These are phyloP conservation scores for Nesoenas mayeri DNA, from an alignment of 2,113 vertebrate genomes.

Conservation along the genomic window DNA sequence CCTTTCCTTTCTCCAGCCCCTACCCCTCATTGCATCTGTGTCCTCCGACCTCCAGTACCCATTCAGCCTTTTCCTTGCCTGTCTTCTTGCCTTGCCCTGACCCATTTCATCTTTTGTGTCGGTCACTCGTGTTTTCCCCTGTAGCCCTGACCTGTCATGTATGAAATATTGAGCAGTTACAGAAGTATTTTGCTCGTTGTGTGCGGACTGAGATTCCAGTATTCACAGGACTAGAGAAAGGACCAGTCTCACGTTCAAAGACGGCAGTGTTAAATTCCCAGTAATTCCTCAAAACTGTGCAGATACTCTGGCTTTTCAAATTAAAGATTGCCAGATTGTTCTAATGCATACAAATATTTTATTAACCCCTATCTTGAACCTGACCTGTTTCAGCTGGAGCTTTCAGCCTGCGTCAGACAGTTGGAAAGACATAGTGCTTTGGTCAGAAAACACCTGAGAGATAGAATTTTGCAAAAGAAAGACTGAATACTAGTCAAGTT, in stretches of 20 bases:
- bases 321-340: not conserved
- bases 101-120: not conserved
- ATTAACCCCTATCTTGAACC: not conserved
- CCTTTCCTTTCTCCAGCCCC: not conserved
- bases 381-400: not conserved
- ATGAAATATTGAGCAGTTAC: not conserved
- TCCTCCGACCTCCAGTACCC: not conserved
- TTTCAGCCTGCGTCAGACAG: not conserved
- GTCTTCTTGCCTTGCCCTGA: not conserved
- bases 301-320: not conserved
- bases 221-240: not conserved
- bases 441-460: not conserved
- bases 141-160: not conserved
- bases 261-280: not conserved
- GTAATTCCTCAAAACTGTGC: not conserved
- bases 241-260: fast-evolving
- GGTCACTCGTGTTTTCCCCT: not conserved
- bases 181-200: not conserved
- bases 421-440: not conserved
- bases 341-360: not conserved
- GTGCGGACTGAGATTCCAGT: not conserved
- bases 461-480: not conserved
- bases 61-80: not conserved
- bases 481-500: not conserved
- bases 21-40: not conserved